Percentiles rank a stretch among this genome's conserved stretches.
Conservation (phyloP, 1,140 invertebrate species). For the Lerema accius region DNA sequence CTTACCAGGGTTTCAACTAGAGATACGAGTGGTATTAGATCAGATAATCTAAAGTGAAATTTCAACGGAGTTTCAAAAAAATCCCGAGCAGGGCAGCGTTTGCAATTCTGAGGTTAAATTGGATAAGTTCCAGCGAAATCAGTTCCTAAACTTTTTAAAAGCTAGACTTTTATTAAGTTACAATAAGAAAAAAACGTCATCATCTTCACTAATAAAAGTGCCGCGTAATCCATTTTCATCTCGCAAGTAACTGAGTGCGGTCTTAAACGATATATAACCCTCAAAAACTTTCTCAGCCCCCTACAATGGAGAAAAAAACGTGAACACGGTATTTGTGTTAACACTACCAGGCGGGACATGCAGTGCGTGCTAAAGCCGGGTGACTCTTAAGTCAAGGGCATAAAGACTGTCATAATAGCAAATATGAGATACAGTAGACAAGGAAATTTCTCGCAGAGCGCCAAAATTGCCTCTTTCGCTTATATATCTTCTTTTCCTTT, state of each 20-base stretch:
- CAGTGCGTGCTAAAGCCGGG: constrained; percentile 6
- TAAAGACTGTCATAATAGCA: constrained; percentile 36
- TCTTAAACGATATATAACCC: constrained; percentile 62
- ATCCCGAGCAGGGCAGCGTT: background rate
- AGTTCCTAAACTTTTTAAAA: constrained; percentile 8
- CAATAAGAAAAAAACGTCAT: constrained; percentile 23
- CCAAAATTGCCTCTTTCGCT: constrained; percentile 70
- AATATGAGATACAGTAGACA: constrained; percentile 38
- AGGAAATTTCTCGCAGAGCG: constrained; percentile 56
- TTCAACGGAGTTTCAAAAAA: background rate
- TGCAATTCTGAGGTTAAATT: constrained; percentile 9
- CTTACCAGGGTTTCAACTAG: background rate
- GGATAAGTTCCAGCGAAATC: constrained; percentile 13
- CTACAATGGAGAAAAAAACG: constrained; percentile 51
- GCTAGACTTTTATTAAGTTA: constrained; percentile 10
- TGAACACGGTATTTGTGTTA: constrained; percentile 62
- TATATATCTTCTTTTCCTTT: constrained; percentile 57
- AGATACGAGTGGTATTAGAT: background rate
- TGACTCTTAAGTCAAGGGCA: constrained; percentile 38
- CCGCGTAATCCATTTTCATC: constrained; percentile 35
- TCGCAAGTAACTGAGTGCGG: constrained; percentile 27
- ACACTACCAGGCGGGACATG: constrained; percentile 40
- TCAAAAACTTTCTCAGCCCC: constrained; percentile 55
- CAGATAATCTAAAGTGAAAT: background rate
- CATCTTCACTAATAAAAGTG: constrained; percentile 32